A percentile compares a stretch with the other conserved stretches of the same genome.
phyloP scores from a whole-genome alignment of 1,140 invertebrate species.

The Drosophila sproati region DNA sequence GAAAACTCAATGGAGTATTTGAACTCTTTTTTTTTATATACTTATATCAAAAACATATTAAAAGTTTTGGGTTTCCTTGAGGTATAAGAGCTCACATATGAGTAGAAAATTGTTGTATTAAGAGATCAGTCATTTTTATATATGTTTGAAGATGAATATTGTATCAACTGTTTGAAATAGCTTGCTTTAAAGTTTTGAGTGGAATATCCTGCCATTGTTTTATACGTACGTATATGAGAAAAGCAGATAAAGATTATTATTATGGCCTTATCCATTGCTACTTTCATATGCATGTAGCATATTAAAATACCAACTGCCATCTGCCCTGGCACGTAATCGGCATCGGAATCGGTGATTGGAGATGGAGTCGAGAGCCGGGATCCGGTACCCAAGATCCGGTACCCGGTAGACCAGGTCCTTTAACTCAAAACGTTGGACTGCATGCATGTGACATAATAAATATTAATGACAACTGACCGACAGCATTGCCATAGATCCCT shows the following conservation, averaged over 20 bases:
- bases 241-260: constrained; percentile 17
- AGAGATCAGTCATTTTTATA: too few relatives aligned
- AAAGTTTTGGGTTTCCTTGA: too few relatives aligned
- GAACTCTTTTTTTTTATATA: too few relatives aligned
- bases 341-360: constrained; percentile 16
- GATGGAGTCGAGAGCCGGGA: constrained; percentile 23
- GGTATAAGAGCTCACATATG: too few relatives aligned
- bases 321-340: constrained; percentile 48
- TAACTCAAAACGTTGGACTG: constrained; percentile 36
- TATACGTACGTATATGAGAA: background rate
- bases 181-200: background rate
- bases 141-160: too few relatives aligned
- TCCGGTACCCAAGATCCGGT: constrained; percentile 1
- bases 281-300: constrained; percentile 56
- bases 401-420: constrained; percentile 11
- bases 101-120: too few relatives aligned
- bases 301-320: constrained; percentile 57
- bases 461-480: constrained; percentile 76
- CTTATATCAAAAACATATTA: too few relatives aligned
- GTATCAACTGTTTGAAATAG: too few relatives aligned
- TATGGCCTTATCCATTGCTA: constrained; percentile 21
- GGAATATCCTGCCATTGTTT: constrained; percentile 7
- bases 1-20: too few relatives aligned
- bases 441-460: constrained; percentile 80
- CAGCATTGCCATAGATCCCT: constrained; percentile 47